Conservation (phyloP, 2,888 invertebrate species). For the Neelides folsomi region DNA sequence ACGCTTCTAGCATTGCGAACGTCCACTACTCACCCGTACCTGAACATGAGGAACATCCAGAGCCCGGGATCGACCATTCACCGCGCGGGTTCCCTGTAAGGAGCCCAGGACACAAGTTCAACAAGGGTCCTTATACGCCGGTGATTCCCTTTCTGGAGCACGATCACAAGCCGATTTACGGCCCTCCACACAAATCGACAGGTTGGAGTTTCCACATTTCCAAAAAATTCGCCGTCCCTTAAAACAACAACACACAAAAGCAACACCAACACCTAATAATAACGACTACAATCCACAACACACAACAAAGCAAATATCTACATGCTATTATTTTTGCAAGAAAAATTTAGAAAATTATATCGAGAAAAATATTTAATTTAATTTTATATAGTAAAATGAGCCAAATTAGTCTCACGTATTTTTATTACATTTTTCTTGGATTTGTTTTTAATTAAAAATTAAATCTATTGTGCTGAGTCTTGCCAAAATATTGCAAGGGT, state of each 20-base stretch:
- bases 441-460: too few relatives aligned
- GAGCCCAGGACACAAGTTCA: conserved; percentile 1
- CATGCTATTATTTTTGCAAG: too few relatives aligned
- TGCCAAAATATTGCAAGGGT: too few relatives aligned
- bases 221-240: conserved; percentile 20
- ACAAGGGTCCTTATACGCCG: background rate
- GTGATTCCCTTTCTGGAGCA: conserved; percentile 6
- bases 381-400: too few relatives aligned
- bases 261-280: too few relatives aligned
- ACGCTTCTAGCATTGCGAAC: conserved; percentile 27
- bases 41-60: conserved; percentile 24
- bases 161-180: conserved; percentile 11
- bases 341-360: too few relatives aligned
- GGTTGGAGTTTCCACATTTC: conserved; percentile 29
- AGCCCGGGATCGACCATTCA: conserved; percentile 25
- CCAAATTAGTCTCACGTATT: too few relatives aligned
- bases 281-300: too few relatives aligned
- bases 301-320: too few relatives aligned
- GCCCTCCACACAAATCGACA: conserved; percentile 25
- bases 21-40: conserved; percentile 30
- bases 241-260: background rate
- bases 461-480: too few relatives aligned
- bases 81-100: conserved; percentile 21
- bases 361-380: too few relatives aligned
- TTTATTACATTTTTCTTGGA: too few relatives aligned